These are phyloP conservation scores for Sepiola atlantica DNA, from an alignment of 2,888 invertebrate species.

Conservation along the genomic window DNA sequence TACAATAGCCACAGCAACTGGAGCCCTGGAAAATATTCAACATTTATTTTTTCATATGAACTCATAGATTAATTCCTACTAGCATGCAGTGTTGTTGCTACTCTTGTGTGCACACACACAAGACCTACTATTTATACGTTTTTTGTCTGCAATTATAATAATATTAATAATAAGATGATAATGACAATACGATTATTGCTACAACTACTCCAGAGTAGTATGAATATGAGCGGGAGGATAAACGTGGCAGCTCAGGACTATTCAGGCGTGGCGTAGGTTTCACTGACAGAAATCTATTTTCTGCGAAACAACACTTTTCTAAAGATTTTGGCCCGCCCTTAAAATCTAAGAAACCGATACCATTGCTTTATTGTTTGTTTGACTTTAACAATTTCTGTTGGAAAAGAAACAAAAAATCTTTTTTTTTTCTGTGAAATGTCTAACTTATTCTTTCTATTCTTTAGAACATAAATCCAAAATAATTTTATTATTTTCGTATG, in stretches of 20 bases:
- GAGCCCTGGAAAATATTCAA: conserved; percentile 41
- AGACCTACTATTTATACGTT: not conserved
- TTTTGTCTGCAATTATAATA: not conserved
- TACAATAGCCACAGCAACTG: conserved; percentile 35
- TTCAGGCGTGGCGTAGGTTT: not conserved
- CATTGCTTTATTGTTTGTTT: not conserved
- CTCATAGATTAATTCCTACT: conserved; percentile 39
- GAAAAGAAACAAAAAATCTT: not conserved
- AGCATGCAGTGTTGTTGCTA: conserved; percentile 47
- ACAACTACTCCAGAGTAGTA: not conserved
- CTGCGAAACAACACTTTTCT: not conserved
- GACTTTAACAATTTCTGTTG: not conserved
- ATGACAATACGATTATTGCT: not conserved
- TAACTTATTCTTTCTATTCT: not conserved
- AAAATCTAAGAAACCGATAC: not conserved
- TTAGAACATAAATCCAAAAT: not conserved
- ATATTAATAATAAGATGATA: not conserved
- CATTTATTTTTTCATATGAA: conserved; percentile 45
- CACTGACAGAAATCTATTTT: not conserved
- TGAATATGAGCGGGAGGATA: not conserved
- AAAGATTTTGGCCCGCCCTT: not conserved
- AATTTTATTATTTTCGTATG: not conserved
- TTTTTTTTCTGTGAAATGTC: not conserved
- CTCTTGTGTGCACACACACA: conserved; percentile 32
- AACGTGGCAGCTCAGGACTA: not conserved